Base-by-base conservation (phyloP, 1,140 invertebrate species). In the Euschistus heros region DNA sequence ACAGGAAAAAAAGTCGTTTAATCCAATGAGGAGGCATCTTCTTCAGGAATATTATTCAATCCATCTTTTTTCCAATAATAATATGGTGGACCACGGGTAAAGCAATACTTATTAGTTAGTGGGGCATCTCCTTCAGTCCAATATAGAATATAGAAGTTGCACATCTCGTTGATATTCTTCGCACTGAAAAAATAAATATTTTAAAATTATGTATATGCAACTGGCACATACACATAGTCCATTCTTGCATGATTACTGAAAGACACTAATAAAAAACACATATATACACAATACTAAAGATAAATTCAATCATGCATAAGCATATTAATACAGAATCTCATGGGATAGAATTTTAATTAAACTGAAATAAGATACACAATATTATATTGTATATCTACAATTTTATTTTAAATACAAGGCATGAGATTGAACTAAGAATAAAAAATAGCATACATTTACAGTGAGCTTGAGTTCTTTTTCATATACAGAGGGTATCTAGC, bases 111-210 rank as follows among this genome's bases (percentile, higher is more conserved):
- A 73, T 83, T 83, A 0, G 85, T 72, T 0, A 96, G 76, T 0
- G 90, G 87, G 44, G 84, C 80, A n/a, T 81, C 83, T n/a, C 86
- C 80, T 27, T 93, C 83, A 0, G 94, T 91, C 78, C 93, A 99
- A 77, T 97, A 98, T 94, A 99, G 97, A 20, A 99, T 76, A 77
- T 99, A 99, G 76, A 99, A 98, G 77, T 99, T 99, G 79, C 97
- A 99, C 97, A 99, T 99, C 79, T 99, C 97, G 74, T 99, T 93
- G 22, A 88, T 81, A 70, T 91, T 91, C 17, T 94, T 68, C 10
- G 60, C 62, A 8, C 67, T 69, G 63, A 52, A 70, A 68, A 62
- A 50, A 15, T 4, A 8, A n/a, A n/a, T n/a, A n/a, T n/a, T n/a
- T n/a, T n/a, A n/a, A n/a, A n/a, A n/a, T n/a, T n/a, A n/a, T n/a